Conservation (phyloP, 2,797 vertebrate species). For the Megalops cyprinoides region DNA sequence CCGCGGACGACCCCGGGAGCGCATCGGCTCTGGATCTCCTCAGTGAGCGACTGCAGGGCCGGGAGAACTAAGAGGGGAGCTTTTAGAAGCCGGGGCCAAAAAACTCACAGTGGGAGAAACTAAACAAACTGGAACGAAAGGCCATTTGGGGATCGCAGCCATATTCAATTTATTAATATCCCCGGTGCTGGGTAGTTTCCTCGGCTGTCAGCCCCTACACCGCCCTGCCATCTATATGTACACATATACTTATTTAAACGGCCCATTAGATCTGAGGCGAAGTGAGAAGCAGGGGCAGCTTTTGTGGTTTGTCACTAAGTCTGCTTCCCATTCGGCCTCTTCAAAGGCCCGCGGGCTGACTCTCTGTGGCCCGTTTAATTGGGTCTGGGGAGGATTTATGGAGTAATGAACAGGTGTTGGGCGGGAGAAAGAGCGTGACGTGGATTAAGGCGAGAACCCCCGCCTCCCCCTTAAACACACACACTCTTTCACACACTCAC, state of each 20-base stretch:
- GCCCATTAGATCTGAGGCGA: not conserved
- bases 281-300: not conserved
- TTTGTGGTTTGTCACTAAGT: not conserved
- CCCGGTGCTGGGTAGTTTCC: not conserved
- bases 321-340: not conserved
- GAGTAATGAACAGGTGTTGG: conserved; percentile 58
- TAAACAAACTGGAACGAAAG: conserved; percentile 28
- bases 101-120: conserved; percentile 13
- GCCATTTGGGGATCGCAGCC: not conserved
- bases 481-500: conserved; percentile 14
- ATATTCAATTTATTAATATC: conserved; percentile 24
- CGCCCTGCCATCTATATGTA: not conserved
- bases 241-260: not conserved
- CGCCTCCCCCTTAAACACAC: not conserved
- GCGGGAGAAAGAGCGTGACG: conserved; percentile 47
- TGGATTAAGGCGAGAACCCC: conserved; percentile 41
- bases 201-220: not conserved
- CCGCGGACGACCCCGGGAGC: not conserved
- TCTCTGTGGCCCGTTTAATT: conserved; percentile 44
- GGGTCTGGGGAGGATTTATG: conserved; percentile 48
- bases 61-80: not conserved
- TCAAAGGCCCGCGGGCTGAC: conserved; percentile 35
- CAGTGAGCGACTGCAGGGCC: conserved; percentile 12
- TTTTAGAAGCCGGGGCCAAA: conserved; percentile 19
- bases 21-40: not conserved